phyloP scores from a whole-genome alignment of 1,140 invertebrate species.

The Platyscapa corneri region DNA sequence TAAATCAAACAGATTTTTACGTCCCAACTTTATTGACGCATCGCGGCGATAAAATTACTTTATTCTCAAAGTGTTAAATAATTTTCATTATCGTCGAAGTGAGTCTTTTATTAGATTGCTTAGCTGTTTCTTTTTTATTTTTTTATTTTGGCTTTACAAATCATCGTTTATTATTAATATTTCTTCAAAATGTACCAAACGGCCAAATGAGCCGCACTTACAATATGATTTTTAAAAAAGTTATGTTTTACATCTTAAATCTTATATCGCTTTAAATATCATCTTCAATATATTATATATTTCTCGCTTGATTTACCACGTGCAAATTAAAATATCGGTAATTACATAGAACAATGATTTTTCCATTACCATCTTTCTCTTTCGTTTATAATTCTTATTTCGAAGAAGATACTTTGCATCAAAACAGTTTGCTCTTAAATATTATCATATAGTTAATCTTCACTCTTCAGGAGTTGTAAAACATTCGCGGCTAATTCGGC shows the following conservation, averaged over 20 bases:
- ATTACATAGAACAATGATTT: constrained; percentile 59
- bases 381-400: not conserved
- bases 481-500: constrained; percentile 35
- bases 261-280: constrained; percentile 60
- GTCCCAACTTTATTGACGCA: constrained; percentile 56
- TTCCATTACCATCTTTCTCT: constrained; percentile 31
- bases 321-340: constrained; percentile 67
- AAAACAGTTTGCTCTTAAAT: constrained; percentile 42
- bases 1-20: constrained; percentile 61
- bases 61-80: constrained; percentile 54
- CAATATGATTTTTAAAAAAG: constrained; percentile 62
- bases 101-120: constrained; percentile 57
- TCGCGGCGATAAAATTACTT: constrained; percentile 54
- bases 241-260: constrained; percentile 52
- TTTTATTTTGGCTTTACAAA: constrained; percentile 32
- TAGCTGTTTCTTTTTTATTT: constrained; percentile 49
- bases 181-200: constrained; percentile 28
- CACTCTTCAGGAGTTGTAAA: constrained; percentile 30
- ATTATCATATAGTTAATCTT: constrained; percentile 44
- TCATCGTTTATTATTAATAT: constrained; percentile 22
- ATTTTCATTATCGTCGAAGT: constrained; percentile 56
- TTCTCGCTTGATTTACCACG: constrained; percentile 58
- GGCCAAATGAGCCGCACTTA: constrained; percentile 45
- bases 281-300: constrained; percentile 70
- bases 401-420: constrained; percentile 26